A percentile compares a stretch with the other conserved stretches of the same genome.
These are phyloP conservation scores for Plutomurus gul DNA, from an alignment of 1,140 invertebrate genomes.

Conservation along the genomic window DNA sequence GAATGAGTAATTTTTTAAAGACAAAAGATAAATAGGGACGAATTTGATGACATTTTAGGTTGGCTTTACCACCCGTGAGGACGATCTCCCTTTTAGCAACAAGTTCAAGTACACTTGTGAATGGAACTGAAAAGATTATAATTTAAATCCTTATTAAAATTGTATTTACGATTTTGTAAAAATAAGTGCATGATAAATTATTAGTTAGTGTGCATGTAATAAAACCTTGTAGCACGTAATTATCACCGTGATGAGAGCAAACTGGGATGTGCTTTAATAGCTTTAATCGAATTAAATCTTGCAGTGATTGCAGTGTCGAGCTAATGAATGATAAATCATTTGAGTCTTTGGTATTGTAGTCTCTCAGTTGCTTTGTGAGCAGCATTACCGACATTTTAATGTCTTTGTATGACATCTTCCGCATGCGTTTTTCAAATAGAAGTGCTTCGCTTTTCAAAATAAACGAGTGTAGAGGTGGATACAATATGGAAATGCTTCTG, in stretches of 20 bases:
- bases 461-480: neutral
- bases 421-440: neutral
- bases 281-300: neutral
- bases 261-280: neutral
- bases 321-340: neutral
- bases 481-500: neutral
- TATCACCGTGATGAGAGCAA: neutral
- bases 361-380: neutral
- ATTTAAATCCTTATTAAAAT: neutral
- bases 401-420: neutral
- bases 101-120: neutral
- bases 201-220: too few relatives aligned
- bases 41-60: neutral
- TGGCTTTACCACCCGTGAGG: neutral
- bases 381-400: neutral
- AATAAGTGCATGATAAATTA: too few relatives aligned
- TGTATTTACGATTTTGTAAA: too few relatives aligned
- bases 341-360: neutral
- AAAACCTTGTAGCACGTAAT: neutral
- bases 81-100: neutral
- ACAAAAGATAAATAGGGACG: neutral
- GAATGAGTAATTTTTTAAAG: neutral
- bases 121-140: neutral
- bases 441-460: neutral
- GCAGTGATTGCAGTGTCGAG: neutral